Evolutionary conservation across 2,888 invertebrate genomes (phyloP), one percentile per base, ranked within the genome.

Genomic region (Agrochola litura): DNA sequence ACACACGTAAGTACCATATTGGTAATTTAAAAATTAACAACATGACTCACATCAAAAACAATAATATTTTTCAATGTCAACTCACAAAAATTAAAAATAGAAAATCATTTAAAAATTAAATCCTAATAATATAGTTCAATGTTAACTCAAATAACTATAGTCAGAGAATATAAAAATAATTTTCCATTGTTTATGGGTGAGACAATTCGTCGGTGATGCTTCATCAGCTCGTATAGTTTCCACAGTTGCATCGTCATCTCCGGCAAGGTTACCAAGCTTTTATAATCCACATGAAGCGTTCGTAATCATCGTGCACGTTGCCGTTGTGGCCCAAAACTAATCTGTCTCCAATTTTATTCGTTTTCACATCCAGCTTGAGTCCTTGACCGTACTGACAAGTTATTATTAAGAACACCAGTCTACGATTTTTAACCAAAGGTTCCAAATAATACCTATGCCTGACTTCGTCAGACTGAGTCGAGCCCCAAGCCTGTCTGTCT

Each of bases 401-500:
- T 6, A 89, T 77, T 25, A 92, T 87, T 54, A 79, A 84, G 77
- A 92, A 92, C 5, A 88, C 41, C 4, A 91, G 41, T 9, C 86
- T 79, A 25, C 84, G 85, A 43, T 88, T 72, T 6, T 77, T 58
- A 61, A 85, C 75, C 6, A 84, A 43, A 8, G 92, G 91, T 65
- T 89, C 83, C 46, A 92, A 79, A 10, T 64, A 73, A 90, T 90
- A 92, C 52, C 73, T 75, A 16, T 84, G 87, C n/a, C 85, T 75
- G 12, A 52, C 19, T 52, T 81, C 85, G 19, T 82, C 52, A 6
- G 85, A 79, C 1, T 77, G 43, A n/a, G 60, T 64, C 1, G 85
- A 80, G 14, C 91, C 92, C 82, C 83, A 90, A 37, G 82, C 87
- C 75, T 84, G 70, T 56, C 90, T 88, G 30, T 91, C 88, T 9